These are phyloP conservation scores for Ophiodon elongatus DNA, from an alignment of 2,113 vertebrate genomes.

Conservation along the genomic window DNA sequence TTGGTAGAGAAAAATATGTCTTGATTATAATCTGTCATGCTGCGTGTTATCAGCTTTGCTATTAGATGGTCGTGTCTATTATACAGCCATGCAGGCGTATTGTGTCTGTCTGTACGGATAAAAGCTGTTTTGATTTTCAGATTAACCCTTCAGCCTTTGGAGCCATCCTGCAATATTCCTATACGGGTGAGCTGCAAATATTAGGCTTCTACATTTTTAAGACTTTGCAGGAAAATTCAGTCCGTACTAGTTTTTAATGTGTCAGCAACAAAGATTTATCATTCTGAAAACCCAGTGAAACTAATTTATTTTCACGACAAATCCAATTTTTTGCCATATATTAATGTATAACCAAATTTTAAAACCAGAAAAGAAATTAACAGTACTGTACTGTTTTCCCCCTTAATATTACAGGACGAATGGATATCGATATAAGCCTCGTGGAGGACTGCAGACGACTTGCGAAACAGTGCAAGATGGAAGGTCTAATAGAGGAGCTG, in stretches of 20 bases:
- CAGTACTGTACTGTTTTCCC: neutral
- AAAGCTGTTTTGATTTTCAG: constrained; percentile 77
- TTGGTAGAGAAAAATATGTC: constrained; percentile 83
- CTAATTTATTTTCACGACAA: neutral
- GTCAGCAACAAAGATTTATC: neutral
- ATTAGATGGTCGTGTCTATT: neutral
- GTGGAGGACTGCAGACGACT: constrained; percentile 92
- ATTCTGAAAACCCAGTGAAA: neutral
- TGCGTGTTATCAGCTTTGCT: neutral
- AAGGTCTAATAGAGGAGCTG: constrained; percentile 91
- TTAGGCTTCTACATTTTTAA: neutral
- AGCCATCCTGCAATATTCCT: constrained; percentile 94
- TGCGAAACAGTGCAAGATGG: constrained; percentile 95
- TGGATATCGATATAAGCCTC: constrained; percentile 93
- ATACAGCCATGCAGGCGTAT: neutral
- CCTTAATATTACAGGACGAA: constrained; percentile 84
- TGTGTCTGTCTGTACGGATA: neutral
- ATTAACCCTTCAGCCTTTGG: constrained; percentile 95
- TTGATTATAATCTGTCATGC: neutral
- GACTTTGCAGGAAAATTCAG: neutral
- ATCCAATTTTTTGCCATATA: too few species aligned
- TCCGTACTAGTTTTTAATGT: neutral
- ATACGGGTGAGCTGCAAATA: constrained; percentile 88
- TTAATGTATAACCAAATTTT: too few species aligned
- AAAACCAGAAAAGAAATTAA: too few species aligned